A percentile compares a stretch with the other conserved stretches of the same genome.
Evolutionary conservation across 2,113 vertebrate genomes (phyloP).

Genomic region (Charadrius vociferus): DNA sequence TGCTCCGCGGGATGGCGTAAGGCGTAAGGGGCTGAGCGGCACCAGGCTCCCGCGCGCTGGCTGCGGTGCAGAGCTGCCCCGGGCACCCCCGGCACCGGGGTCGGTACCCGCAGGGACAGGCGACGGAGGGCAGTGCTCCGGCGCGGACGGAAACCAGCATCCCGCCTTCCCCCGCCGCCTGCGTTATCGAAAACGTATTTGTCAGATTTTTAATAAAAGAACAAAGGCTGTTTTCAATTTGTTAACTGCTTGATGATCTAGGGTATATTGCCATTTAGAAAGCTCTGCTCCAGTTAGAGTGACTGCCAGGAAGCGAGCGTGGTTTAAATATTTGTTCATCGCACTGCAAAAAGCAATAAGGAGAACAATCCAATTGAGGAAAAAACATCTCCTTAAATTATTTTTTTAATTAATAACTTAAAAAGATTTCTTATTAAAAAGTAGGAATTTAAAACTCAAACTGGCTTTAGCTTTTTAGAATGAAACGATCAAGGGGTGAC

Average conservation of each 20-base stretch:
- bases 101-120: neutral
- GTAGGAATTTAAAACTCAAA: neutral
- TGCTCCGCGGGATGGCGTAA: accelerated
- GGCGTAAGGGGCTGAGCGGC: accelerated
- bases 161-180: neutral
- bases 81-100: neutral
- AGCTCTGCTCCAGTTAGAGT: neutral
- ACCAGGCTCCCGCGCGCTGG: accelerated
- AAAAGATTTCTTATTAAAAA: neutral
- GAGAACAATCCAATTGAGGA: neutral
- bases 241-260: neutral
- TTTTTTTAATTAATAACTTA: slow-evolving; percentile 42
- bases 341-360: neutral
- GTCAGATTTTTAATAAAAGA: neutral
- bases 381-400: neutral
- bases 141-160: neutral
- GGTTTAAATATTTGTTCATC: neutral
- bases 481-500: neutral
- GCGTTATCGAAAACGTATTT: neutral
- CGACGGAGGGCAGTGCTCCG: neutral
- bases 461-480: neutral
- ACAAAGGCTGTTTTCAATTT: neutral
- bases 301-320: neutral
- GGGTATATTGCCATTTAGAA: neutral
- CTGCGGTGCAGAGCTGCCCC: too few relatives aligned